Conservation (phyloP, 2,797 vertebrate genomes). For the Enteromius radiatus region DNA sequence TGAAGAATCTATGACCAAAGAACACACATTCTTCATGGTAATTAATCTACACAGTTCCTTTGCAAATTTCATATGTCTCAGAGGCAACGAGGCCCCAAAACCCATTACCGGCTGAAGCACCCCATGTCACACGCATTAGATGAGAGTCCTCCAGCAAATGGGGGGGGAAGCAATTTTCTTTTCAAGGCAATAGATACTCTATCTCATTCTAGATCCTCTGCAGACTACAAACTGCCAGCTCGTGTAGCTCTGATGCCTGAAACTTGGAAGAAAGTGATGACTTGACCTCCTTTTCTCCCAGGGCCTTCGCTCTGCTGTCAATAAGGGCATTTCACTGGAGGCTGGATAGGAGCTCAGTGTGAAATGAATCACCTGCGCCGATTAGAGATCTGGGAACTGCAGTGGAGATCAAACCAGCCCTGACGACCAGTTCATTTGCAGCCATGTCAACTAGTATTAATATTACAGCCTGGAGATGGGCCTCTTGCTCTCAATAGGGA, state of each 20-base stretch:
- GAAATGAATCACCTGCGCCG: slow-evolving; percentile 51
- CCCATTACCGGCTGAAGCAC: slow-evolving; percentile 72
- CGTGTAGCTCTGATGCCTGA: slow-evolving; percentile 62
- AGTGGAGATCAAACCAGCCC: slow-evolving; percentile 59
- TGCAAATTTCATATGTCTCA: slow-evolving; percentile 69
- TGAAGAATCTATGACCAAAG: slow-evolving; percentile 65
- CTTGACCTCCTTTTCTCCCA: slow-evolving; percentile 66
- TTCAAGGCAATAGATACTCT: slow-evolving; percentile 79
- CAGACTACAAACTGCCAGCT: slow-evolving; percentile 65
- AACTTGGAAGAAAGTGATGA: slow-evolving; percentile 70
- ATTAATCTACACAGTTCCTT: slow-evolving; percentile 73
- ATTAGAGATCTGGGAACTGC: slow-evolving; percentile 56
- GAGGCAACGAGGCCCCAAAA: slow-evolving; percentile 73
- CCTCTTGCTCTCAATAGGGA: slow-evolving; percentile 32
- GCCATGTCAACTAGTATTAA: slow-evolving; percentile 60
- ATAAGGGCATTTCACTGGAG: slow-evolving; percentile 46
- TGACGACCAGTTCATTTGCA: slow-evolving; percentile 60
- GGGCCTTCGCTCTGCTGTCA: slow-evolving; percentile 21
- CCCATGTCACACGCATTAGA: slow-evolving; percentile 74
- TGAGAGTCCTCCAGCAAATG: slow-evolving; percentile 77
- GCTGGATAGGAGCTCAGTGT: slow-evolving; percentile 34
- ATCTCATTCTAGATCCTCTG: slow-evolving; percentile 77
- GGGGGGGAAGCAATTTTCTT: slow-evolving; percentile 79
- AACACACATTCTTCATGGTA: slow-evolving; percentile 66
- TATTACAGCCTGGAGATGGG: slow-evolving; percentile 31